Evolutionary conservation across 2,888 invertebrate species (phyloP).

Genomic region (Esperia sulphurella): DNA sequence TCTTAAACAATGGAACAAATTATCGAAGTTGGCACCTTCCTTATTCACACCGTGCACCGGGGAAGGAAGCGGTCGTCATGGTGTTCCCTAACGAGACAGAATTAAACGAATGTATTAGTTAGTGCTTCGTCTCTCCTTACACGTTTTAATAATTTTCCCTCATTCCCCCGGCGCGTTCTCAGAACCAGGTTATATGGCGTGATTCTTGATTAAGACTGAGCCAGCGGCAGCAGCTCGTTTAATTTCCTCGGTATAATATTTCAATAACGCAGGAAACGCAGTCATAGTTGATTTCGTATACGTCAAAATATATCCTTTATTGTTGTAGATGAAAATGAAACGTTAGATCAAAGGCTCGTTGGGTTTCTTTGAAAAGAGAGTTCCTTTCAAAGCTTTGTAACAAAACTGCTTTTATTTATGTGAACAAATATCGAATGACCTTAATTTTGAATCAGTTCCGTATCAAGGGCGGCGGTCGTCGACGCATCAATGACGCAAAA

Average conservation of each 20-base stretch:
- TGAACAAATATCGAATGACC: constrained; percentile 14
- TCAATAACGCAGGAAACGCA: constrained; percentile 41
- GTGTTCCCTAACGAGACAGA: constrained; percentile 61
- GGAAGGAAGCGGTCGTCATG: constrained; percentile 66
- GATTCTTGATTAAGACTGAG: constrained; percentile 61
- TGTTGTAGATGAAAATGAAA: constrained; percentile 26
- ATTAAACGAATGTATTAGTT: constrained; percentile 67
- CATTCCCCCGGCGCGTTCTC: constrained; percentile 59
- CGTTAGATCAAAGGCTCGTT: constrained; percentile 51
- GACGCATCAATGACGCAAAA: too few relatives aligned
- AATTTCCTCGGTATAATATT: constrained; percentile 41
- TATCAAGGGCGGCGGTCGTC: background rate
- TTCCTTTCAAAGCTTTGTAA: constrained; percentile 33
- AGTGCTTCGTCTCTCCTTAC: constrained; percentile 48
- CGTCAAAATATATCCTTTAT: constrained; percentile 37
- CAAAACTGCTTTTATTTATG: constrained; percentile 10
- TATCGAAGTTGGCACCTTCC: constrained; percentile 29
- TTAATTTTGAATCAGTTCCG: constrained; percentile 15
- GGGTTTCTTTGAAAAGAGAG: constrained; percentile 35
- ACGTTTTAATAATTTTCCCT: constrained; percentile 58
- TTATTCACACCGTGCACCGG: constrained; percentile 57
- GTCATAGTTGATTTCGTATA: constrained; percentile 27
- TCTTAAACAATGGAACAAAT: background rate
- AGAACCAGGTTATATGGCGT: constrained; percentile 50
- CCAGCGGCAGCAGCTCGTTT: constrained; percentile 35